Conservation (phyloP, 2,113 vertebrate genomes). For the Melanotaenia duboulayi region DNA sequence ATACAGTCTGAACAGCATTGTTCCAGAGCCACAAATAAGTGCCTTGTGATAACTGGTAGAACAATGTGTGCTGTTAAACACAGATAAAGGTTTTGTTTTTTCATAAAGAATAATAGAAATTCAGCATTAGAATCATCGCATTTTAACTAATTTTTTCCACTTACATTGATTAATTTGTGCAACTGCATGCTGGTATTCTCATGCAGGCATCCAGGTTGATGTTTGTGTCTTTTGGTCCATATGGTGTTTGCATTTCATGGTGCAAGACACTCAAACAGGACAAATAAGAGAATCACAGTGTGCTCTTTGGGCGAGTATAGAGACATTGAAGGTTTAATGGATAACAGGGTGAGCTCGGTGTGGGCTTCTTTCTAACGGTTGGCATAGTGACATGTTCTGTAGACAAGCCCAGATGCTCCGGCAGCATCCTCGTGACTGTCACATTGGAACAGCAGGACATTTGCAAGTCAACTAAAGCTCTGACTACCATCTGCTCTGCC, state of each 20-base stretch:
- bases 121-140: neutral
- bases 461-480: constrained; percentile 77
- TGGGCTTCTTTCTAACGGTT: constrained; percentile 26
- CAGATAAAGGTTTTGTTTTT: neutral
- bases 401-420: constrained; percentile 78
- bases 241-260: neutral
- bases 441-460: constrained; percentile 67
- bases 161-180: neutral
- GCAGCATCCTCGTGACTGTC: constrained; percentile 63
- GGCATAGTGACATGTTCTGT: constrained; percentile 50
- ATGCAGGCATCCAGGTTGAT: neutral
- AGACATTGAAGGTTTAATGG: constrained; percentile 19
- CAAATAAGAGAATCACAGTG: neutral
- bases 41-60: neutral
- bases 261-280: neutral
- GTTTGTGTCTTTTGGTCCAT: constrained; percentile 1
- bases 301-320: constrained; percentile 2
- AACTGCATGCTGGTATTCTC: neutral
- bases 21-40: constrained; percentile 7
- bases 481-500: constrained; percentile 79
- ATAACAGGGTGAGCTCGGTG: constrained; percentile 24
- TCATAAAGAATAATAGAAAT: too few species aligned
- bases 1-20: constrained; percentile 15
- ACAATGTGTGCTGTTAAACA: neutral
- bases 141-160: neutral